Evolutionary conservation across 1,140 invertebrate species (phyloP).

Genomic region (Druon quercuslanigerum): DNA sequence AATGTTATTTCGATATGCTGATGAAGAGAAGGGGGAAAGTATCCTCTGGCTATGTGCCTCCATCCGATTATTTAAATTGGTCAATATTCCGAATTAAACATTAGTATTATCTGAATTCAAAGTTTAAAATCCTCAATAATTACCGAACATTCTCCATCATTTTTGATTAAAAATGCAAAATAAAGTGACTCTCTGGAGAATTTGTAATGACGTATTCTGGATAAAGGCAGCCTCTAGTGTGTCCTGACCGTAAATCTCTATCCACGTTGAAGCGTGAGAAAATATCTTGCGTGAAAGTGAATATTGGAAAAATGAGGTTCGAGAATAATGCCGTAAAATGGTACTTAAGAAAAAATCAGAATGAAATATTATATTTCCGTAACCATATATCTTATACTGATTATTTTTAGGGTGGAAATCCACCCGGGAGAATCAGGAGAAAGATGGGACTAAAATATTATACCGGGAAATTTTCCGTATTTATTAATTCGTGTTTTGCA

Average conservation of each 20-base stretch:
- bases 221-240: constrained; percentile 9
- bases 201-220: neutral
- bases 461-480: too few relatives aligned
- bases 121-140: constrained; percentile 6
- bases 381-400: too few relatives aligned
- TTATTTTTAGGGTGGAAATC: too few relatives aligned
- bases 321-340: neutral
- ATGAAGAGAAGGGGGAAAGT: neutral
- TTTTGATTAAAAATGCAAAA: constrained; percentile 15
- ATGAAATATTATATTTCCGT: too few relatives aligned
- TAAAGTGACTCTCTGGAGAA: neutral
- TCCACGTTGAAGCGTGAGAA: constrained; percentile 3
- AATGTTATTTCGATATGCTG: neutral
- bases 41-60: neutral
- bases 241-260: constrained; percentile 5
- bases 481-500: too few relatives aligned
- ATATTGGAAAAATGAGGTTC: neutral
- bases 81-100: constrained; percentile 1
- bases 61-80: constrained; percentile 16
- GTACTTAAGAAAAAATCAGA: neutral
- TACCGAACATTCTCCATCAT: neutral
- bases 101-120: constrained; percentile 12
- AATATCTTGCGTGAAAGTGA: neutral
- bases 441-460: too few relatives aligned
- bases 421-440: too few relatives aligned